Evolutionary conservation across 2,113 vertebrate species (phyloP).

Genomic region (Podarcis cretensis): DNA sequence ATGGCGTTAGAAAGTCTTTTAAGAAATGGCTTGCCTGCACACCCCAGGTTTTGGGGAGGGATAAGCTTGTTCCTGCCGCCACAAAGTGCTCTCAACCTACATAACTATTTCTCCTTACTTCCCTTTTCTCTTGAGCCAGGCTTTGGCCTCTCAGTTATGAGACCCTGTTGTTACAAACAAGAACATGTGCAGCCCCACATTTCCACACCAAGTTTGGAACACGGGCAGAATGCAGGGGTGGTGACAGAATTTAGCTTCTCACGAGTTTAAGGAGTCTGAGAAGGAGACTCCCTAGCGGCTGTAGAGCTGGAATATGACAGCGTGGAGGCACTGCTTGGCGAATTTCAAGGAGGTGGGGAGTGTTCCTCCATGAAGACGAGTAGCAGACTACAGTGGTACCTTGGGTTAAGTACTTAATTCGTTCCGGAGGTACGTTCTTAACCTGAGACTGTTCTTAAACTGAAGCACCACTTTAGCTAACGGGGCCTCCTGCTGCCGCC

Average conservation of each 20-base stretch:
- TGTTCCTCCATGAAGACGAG: neutral
- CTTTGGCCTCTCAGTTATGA: neutral
- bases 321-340: neutral
- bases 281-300: neutral
- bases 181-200: no score
- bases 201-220: neutral
- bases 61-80: no score
- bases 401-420: no score
- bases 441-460: no score
- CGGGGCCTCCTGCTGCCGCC: no score
- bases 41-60: no score
- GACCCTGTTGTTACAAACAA: neutral
- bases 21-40: no score
- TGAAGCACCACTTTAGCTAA: no score
- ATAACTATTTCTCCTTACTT: neutral
- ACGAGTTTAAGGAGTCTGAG: neutral
- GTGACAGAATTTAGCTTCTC: neutral
- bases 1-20: no score
- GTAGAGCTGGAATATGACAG: neutral
- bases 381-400: neutral
- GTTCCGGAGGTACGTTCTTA: no score
- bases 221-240: neutral
- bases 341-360: neutral
- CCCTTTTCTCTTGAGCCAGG: neutral
- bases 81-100: no score